A percentile compares a stretch with the other conserved stretches of the same genome.
Evolutionary conservation across 2,113 vertebrate genomes (phyloP).

Genomic region (Ageneiosus marmoratus): DNA sequence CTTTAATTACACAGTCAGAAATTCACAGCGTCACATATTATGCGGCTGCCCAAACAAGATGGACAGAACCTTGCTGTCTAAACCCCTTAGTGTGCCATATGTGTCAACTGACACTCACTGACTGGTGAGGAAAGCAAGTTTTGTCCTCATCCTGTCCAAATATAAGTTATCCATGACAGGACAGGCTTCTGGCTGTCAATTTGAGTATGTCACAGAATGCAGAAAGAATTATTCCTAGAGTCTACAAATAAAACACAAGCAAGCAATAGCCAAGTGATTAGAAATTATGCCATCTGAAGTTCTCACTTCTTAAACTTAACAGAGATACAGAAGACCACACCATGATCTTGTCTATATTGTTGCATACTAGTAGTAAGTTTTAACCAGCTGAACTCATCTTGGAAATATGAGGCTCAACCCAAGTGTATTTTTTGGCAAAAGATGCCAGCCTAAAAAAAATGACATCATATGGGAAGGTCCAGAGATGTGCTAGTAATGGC

Average conservation of each 20-base stretch:
- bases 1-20: constrained; percentile 5
- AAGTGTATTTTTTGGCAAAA: background rate
- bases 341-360: background rate
- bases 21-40: background rate
- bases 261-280: background rate
- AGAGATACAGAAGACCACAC: background rate
- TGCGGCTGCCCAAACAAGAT: background rate
- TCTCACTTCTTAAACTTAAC: background rate
- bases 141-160: constrained; percentile 14
- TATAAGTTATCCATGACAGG: background rate
- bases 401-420: background rate
- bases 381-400: background rate
- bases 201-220: background rate
- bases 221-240: background rate
- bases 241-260: background rate
- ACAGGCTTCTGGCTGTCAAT: background rate
- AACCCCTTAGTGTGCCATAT: background rate
- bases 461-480: constrained; percentile 27
- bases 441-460: background rate
- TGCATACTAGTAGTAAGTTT: background rate
- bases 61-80: constrained; percentile 11
- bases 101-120: background rate
- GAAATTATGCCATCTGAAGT: background rate
- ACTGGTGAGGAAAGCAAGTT: background rate
- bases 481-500: background rate